phyloP scores from a whole-genome alignment of 2,113 vertebrate species.

The Phocoena phocoena region DNA sequence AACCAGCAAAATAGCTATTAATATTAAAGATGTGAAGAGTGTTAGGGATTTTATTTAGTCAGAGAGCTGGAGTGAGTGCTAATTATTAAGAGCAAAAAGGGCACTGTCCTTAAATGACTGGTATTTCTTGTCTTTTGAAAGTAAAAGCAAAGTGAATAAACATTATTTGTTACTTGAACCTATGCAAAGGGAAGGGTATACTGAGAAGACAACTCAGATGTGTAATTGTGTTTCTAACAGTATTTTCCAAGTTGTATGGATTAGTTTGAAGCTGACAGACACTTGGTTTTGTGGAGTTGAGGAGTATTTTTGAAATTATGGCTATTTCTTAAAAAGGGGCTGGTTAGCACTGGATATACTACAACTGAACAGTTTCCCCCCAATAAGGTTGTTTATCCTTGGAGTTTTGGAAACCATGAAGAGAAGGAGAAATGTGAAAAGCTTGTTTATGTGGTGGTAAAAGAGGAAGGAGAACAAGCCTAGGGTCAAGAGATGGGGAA shows the following conservation, averaged over 20 bases:
- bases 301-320: background rate
- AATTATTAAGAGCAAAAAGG: conserved; percentile 22
- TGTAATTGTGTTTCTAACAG: background rate
- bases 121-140: conserved; percentile 18
- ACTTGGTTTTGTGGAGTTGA: conserved; percentile 7
- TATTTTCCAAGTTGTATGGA: background rate
- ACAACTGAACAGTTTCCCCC: background rate
- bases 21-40: background rate
- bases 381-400: background rate
- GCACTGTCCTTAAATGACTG: background rate
- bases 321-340: background rate
- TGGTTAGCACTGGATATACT: background rate
- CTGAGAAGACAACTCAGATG: background rate
- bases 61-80: background rate
- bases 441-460: background rate
- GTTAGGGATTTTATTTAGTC: conserved; percentile 30
- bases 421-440: background rate
- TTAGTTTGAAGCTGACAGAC: background rate
- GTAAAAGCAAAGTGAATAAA: background rate
- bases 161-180: conserved; percentile 30
- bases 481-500: background rate
- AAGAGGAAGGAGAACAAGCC: background rate
- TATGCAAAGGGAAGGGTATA: background rate
- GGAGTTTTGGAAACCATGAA: background rate
- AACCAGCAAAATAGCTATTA: background rate